A percentile compares a stretch with the other conserved stretches of the same genome.
phyloP scores from a whole-genome alignment of 2,113 vertebrate genomes.

The Ophthalmotilapia sp. region DNA sequence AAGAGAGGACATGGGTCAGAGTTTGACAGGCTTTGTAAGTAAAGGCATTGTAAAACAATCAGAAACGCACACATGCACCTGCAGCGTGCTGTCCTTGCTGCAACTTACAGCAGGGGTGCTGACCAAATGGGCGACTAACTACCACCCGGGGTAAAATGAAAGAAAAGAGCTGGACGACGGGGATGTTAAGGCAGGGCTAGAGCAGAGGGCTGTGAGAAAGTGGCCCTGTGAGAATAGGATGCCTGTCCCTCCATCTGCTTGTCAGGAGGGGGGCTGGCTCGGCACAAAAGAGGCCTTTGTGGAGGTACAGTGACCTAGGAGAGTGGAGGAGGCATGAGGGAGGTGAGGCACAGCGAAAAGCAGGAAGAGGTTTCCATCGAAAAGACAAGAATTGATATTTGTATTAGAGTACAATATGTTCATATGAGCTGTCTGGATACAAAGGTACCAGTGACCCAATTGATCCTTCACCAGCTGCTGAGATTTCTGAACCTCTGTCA shows the following conservation, averaged over 20 bases:
- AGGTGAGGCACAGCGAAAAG: neutral
- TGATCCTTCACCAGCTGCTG: neutral
- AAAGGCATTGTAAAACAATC: conserved; percentile 12
- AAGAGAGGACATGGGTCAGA: conserved; percentile 27
- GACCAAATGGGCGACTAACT: neutral
- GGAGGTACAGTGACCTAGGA: conserved; percentile 50
- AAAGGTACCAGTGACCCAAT: neutral
- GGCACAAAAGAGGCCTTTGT: conserved; percentile 65
- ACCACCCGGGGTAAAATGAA: neutral
- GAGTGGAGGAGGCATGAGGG: neutral
- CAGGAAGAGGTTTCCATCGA: neutral
- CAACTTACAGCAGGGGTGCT: conserved; percentile 19
- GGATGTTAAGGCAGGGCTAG: conserved; percentile 2
- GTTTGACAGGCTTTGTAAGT: neutral
- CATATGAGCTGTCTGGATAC: neutral
- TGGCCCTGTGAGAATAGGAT: conserved; percentile 44
- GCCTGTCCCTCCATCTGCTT: conserved; percentile 51
- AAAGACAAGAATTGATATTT: neutral
- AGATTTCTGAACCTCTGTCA: neutral
- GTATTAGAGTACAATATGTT: neutral
- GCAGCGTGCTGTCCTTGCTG: conserved; percentile 7
- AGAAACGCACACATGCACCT: neutral
- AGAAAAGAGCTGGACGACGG: neutral
- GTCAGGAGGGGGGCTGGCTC: conserved; percentile 33
- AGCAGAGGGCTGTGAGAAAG: conserved; percentile 63